Evolutionary conservation across 2,797 vertebrate species (phyloP).

Genomic region (Melanotaenia parkinsoni): DNA sequence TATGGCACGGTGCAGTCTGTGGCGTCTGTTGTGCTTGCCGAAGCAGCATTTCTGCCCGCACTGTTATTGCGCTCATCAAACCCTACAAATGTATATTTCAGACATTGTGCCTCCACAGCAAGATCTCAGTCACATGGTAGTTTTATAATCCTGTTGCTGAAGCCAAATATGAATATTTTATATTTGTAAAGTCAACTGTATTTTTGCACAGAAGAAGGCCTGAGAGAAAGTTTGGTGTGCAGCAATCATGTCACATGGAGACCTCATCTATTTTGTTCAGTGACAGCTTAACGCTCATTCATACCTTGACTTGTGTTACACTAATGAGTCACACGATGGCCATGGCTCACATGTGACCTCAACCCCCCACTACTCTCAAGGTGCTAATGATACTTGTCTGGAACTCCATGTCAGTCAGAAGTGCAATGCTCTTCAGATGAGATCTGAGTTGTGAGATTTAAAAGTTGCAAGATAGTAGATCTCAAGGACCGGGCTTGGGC

Average conservation of each 20-base stretch:
- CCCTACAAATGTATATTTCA: slow-evolving; percentile 71
- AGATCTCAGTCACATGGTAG: slow-evolving; percentile 48
- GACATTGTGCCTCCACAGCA: slow-evolving; percentile 58
- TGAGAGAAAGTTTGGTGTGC: slow-evolving; percentile 21
- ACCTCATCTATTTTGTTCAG: slow-evolving; percentile 26
- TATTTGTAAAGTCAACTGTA: slow-evolving; percentile 48
- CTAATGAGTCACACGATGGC: not conserved
- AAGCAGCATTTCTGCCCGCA: slow-evolving; percentile 67
- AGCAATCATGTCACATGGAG: slow-evolving; percentile 56
- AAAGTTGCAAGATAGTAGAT: no score
- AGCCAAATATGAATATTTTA: slow-evolving; percentile 68
- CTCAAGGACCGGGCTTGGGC: no score
- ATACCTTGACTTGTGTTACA: not conserved
- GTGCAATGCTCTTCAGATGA: not conserved
- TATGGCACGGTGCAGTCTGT: slow-evolving; percentile 68
- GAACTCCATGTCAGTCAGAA: not conserved
- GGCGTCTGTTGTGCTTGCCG: slow-evolving; percentile 73
- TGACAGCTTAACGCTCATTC: not conserved
- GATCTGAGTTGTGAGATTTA: no score
- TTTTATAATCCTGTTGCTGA: slow-evolving; percentile 58
- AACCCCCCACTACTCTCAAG: not conserved
- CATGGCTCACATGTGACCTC: not conserved
- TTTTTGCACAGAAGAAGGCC: slow-evolving; percentile 30
- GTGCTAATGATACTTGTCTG: not conserved
- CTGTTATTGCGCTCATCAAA: slow-evolving; percentile 76